These are phyloP conservation scores for Lepidurus arcticus DNA, from an alignment of 1,140 invertebrate genomes.

Conservation along the genomic window DNA sequence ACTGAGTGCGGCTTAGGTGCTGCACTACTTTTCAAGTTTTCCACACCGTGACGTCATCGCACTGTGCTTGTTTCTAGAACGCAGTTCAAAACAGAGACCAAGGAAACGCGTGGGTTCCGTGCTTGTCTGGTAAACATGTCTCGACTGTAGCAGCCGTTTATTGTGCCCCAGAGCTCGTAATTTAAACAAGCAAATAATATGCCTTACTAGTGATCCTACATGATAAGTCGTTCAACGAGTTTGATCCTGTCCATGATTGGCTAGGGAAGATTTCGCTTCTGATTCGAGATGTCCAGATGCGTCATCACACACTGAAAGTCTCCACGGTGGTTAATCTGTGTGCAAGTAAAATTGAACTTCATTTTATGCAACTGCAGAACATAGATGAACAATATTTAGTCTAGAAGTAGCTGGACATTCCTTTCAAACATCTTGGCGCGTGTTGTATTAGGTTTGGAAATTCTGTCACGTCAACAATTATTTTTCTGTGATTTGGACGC, in stretches of 20 bases:
- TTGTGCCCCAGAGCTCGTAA: not conserved
- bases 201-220: not conserved
- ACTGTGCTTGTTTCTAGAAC: too few relatives aligned
- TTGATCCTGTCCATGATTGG: not conserved
- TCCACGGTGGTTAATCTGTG: not conserved
- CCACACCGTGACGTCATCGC: too few relatives aligned
- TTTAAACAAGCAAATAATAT: not conserved
- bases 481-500: too few relatives aligned
- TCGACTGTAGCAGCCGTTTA: not conserved
- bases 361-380: too few relatives aligned
- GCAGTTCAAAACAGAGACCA: too few relatives aligned
- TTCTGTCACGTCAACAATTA: not conserved
- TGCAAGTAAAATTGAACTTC: not conserved
- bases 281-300: not conserved
- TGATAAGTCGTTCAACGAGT: not conserved
- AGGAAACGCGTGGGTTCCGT: too few relatives aligned
- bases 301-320: not conserved
- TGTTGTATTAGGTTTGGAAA: not conserved
- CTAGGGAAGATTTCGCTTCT: not conserved
- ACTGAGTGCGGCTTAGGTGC: too few relatives aligned
- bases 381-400: too few relatives aligned
- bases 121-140: too few relatives aligned
- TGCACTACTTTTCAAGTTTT: too few relatives aligned
- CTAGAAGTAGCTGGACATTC: too few relatives aligned
- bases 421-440: not conserved